Base-by-base conservation (phyloP, 2,113 vertebrate genomes). In the Gadus chalcogrammus region DNA sequence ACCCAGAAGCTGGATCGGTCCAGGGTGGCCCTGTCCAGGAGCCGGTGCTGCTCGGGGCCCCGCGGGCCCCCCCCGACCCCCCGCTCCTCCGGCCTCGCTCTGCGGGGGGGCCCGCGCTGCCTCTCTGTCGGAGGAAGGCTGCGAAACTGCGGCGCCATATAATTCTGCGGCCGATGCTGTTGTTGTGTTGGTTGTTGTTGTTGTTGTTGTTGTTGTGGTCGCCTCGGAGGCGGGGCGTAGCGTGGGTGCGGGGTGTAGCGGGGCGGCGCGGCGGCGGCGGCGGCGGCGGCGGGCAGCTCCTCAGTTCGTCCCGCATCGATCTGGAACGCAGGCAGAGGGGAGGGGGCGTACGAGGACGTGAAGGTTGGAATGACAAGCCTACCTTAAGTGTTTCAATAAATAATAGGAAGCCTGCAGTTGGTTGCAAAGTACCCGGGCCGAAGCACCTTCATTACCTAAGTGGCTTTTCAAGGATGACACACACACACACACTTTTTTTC, bases 1-100 rank as follows among this genome's bases (percentile, higher is more conserved):
- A 93, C 88, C 92, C 91, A 93, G 75, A 92, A 86, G 77, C 92
- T 91, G 75, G 83, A 82, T 73, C 91, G 87, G 52, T 91, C 81
- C 59, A 85, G n/a, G 0, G 79, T 18, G 0, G 68, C 82, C 13
- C 89, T 84, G 65, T 67, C 70, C 22, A 86, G 79, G 56, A 85
- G 85, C 24, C 78, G 82, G 60, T 78, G 82, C 22, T 83, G 69
- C 72, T 91, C 87, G 0, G 69, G 74, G 3, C 62, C 6, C 65
- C 42, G 81, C 61, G 63, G 76, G 31, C 70, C 69, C 31, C 69
- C 15, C 58, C 9, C 60, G 62, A 0, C 2, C 27, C n/a, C 5
- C 55, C 55, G n/a, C 55, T 48, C 9, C n/a, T 69, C 74, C 13
- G 56, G 56, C 58, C 64, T 42, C 1, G 61, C 67, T 72, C 22